Percentiles rank a stretch among this genome's conserved stretches.
Conservation (phyloP, 2,888 invertebrate species). For the Hydroisotoma schaefferi region DNA sequence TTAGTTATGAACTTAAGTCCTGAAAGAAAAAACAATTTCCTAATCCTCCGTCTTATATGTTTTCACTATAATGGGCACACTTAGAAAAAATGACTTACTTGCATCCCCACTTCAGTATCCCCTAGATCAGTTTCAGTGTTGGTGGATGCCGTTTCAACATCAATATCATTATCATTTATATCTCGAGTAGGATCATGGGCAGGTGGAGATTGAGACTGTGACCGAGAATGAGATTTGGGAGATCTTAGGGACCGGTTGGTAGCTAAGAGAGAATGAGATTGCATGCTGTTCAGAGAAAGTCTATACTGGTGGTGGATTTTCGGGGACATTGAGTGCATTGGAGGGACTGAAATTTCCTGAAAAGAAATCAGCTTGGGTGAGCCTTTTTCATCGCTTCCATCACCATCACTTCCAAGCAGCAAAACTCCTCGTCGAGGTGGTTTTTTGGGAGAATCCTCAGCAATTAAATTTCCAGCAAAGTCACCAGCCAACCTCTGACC, state of each 20-base stretch:
- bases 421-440: conserved; percentile 44
- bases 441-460: conserved; percentile 61
- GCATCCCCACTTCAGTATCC: conserved; percentile 54
- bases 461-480: conserved; percentile 27
- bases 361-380: conserved; percentile 47
- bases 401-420: conserved; percentile 39
- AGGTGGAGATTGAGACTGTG: conserved; percentile 26
- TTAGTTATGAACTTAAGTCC: no score
- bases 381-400: conserved; percentile 39
- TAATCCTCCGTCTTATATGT: no score
- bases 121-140: conserved; percentile 59
- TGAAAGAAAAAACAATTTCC: no score
- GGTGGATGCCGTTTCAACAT: conserved; percentile 51
- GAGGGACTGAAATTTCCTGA: conserved; percentile 51
- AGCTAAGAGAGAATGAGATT: conserved; percentile 50
- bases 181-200: conserved; percentile 41
- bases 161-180: conserved; percentile 55
- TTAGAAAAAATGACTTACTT: conserved; percentile 36
- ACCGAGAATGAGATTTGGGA: conserved; percentile 25
- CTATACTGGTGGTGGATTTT: neutral
- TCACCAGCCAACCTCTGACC: conserved; percentile 68
- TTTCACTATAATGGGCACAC: no score
- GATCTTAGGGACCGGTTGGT: conserved; percentile 15
- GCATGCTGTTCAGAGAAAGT: neutral
- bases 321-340: conserved; percentile 49